Evolutionary conservation across 2,113 vertebrate species (phyloP).

Genomic region (Mesitornis unicolor): DNA sequence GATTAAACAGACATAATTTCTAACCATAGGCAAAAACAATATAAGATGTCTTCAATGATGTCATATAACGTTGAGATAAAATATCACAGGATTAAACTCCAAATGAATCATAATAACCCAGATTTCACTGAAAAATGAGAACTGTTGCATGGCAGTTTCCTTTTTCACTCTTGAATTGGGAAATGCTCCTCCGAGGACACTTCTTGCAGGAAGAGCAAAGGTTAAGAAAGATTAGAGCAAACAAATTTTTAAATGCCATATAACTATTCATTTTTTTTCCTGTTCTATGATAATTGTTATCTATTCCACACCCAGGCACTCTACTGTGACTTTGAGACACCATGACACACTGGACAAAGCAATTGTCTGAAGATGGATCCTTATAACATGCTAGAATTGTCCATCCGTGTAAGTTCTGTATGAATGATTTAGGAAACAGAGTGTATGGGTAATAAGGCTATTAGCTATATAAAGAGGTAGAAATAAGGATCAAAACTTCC

Average conservation of each 20-base stretch:
- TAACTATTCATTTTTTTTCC: neutral
- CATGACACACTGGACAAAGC: neutral
- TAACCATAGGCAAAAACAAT: slow-evolving; percentile 73
- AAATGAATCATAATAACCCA: neutral
- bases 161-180: neutral
- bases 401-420: neutral
- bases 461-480: neutral
- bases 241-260: neutral
- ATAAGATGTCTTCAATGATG: slow-evolving; percentile 67
- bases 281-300: neutral
- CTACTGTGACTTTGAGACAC: neutral
- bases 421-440: neutral
- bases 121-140: slow-evolving; percentile 15
- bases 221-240: neutral
- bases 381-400: neutral
- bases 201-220: slow-evolving; percentile 23
- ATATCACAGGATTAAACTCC: slow-evolving; percentile 16
- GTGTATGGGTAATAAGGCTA: neutral
- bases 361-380: neutral
- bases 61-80: slow-evolving; percentile 61
- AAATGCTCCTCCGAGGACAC: neutral
- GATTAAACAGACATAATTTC: slow-evolving; percentile 72
- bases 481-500: neutral
- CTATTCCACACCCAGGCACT: neutral
- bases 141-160: neutral